Percentiles rank a stretch among this genome's conserved stretches.
phyloP scores from a whole-genome alignment of 2,888 invertebrate genomes.

The Trichacis sp. region DNA sequence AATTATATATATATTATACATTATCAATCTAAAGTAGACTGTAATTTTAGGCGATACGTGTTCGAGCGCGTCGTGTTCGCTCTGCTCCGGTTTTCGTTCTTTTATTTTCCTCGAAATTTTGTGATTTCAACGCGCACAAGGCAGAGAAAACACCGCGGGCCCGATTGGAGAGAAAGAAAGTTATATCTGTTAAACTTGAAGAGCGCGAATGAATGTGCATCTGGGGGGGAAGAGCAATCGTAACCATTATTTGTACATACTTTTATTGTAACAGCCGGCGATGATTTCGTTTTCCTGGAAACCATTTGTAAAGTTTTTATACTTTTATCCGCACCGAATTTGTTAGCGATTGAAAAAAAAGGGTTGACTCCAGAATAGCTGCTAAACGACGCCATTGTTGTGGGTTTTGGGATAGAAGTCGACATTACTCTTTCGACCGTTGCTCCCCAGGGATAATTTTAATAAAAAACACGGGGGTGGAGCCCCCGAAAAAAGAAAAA shows the following conservation, averaged over 20 bases:
- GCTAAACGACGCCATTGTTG: too few relatives aligned
- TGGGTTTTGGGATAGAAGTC: too few relatives aligned
- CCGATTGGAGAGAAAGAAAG: constrained; percentile 27
- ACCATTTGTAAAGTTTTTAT: too few relatives aligned
- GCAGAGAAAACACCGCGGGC: constrained; percentile 31
- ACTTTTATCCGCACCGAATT: too few relatives aligned
- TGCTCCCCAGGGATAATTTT: too few relatives aligned
- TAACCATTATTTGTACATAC: constrained; percentile 63
- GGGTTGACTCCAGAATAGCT: too few relatives aligned
- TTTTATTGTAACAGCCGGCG: constrained; percentile 55
- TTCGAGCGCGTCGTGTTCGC: constrained; percentile 43
- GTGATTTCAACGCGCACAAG: constrained; percentile 54
- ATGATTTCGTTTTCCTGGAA: too few relatives aligned
- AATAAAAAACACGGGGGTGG: too few relatives aligned
- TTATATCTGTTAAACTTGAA: constrained; percentile 42
- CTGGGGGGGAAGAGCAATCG: constrained; percentile 11
- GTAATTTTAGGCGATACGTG: constrained; percentile 49
- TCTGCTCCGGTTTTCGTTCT: constrained; percentile 40
- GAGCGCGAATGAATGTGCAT: constrained; percentile 20
- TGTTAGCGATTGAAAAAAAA: too few relatives aligned
- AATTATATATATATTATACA: constrained; percentile 45
- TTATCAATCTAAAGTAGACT: constrained; percentile 57
- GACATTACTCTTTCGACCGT: too few relatives aligned
- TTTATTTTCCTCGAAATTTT: constrained; percentile 42
- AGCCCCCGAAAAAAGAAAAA: too few relatives aligned